These are phyloP conservation scores for Diogma glabrata DNA, from an alignment of 2,888 invertebrate genomes.

Conservation along the genomic window DNA sequence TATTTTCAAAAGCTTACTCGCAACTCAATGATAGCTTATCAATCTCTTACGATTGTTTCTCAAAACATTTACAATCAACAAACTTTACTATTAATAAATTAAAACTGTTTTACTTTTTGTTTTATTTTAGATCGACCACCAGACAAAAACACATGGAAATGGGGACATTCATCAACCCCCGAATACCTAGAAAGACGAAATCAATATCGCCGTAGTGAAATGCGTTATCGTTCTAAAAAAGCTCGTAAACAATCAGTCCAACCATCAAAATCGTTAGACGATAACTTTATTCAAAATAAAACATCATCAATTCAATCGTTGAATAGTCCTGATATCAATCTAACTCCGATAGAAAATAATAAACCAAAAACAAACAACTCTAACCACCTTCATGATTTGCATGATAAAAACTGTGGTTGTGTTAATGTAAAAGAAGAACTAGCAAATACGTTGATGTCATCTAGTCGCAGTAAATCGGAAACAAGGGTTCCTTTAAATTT, in stretches of 20 bases:
- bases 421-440: conserved; percentile 14
- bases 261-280: conserved; percentile 3
- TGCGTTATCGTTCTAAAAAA: conserved; percentile 34
- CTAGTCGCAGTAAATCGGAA: conserved; percentile 32
- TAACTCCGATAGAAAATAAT: background rate
- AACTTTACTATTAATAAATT: too few species aligned
- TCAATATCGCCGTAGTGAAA: conserved; percentile 51
- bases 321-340: background rate
- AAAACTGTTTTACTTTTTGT: background rate
- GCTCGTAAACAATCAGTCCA: conserved; percentile 27
- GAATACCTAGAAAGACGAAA: conserved; percentile 82
- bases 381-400: conserved; percentile 14
- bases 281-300: conserved; percentile 4
- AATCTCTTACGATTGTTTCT: too few species aligned
- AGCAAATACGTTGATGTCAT: conserved; percentile 10
- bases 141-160: conserved; percentile 37
- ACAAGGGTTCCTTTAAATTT: conserved; percentile 29
- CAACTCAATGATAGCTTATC: too few species aligned
- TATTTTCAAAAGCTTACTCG: too few species aligned
- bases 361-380: conserved; percentile 8
- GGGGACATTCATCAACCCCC: conserved; percentile 60
- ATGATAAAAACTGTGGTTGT: conserved; percentile 13
- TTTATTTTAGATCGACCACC: conserved; percentile 31
- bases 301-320: background rate
- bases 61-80: too few species aligned